Conservation (phyloP, 2,888 invertebrate genomes). For the Meghimatium bilineatum region DNA sequence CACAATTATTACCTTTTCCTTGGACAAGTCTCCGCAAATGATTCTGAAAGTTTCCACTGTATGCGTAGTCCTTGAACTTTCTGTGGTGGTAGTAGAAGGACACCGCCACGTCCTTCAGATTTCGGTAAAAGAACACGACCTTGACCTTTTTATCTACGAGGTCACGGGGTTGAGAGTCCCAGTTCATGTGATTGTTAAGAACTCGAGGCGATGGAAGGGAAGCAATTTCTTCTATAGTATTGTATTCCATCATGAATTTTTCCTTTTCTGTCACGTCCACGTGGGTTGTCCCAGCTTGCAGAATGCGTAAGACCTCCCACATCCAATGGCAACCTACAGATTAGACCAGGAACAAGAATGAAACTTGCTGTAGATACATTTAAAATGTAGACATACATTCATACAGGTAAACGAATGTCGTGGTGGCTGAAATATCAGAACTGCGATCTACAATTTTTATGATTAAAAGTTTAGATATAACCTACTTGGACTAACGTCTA, state of each 20-base stretch:
- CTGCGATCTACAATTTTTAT: too few species aligned
- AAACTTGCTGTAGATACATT: too few species aligned
- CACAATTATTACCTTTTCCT: conserved; percentile 6
- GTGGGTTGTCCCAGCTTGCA: background rate
- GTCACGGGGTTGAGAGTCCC: conserved; percentile 15
- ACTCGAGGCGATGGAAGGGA: conserved; percentile 25
- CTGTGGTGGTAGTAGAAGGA: conserved; percentile 35
- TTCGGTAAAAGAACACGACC: conserved; percentile 31
- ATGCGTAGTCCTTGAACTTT: background rate
- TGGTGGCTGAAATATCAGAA: too few species aligned
- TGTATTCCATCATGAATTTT: conserved; percentile 27
- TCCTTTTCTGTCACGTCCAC: conserved; percentile 4
- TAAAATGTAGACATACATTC: too few species aligned
- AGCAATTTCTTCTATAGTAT: background rate
- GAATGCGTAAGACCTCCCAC: conserved; percentile 23
- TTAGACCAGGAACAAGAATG: too few species aligned
- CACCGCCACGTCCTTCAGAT: conserved; percentile 29
- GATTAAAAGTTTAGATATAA: too few species aligned
- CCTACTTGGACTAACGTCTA: too few species aligned
- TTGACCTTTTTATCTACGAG: conserved; percentile 10
- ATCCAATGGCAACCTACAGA: conserved; percentile 28
- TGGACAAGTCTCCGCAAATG: background rate
- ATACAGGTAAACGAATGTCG: too few species aligned
- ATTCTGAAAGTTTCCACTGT: conserved; percentile 15
- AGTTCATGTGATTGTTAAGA: conserved; percentile 35